Percentiles rank a stretch among this genome's conserved stretches.
These are phyloP conservation scores for Diorhabda carinulata DNA, from an alignment of 1,140 invertebrate genomes.

Conservation along the genomic window DNA sequence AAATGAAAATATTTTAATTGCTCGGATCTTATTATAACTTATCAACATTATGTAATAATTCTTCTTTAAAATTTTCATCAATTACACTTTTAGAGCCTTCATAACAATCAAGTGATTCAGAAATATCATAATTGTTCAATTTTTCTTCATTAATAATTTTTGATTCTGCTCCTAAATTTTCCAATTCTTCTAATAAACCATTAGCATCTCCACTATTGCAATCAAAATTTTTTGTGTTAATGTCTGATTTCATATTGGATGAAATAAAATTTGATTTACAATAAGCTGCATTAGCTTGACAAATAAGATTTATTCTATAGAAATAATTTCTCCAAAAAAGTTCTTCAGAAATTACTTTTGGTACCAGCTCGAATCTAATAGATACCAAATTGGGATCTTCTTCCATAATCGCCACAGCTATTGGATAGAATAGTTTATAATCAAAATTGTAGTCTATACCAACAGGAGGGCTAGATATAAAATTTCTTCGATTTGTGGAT, in stretches of 20 bases:
- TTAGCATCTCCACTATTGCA: no score
- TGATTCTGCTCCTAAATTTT: no score
- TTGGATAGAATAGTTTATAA: slow-evolving; percentile 83
- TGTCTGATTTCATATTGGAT: not conserved
- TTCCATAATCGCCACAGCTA: slow-evolving; percentile 89
- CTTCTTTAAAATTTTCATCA: no score
- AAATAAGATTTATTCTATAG: slow-evolving; percentile 96
- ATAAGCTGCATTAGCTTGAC: slow-evolving; percentile 87
- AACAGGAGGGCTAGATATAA: slow-evolving; percentile 90
- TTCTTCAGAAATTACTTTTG: slow-evolving; percentile 97
- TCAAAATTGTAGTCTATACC: slow-evolving; percentile 95
- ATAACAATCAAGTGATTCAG: no score
- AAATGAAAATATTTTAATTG: no score
- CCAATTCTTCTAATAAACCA: no score
- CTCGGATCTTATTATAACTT: no score
- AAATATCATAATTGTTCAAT: no score
- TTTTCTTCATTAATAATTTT: no score
- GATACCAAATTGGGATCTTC: slow-evolving; percentile 93
- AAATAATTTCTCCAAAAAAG: slow-evolving; percentile 99
- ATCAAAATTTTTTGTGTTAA: no score
- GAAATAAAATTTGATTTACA: slow-evolving; percentile 54
- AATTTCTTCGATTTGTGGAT: slow-evolving; percentile 92
- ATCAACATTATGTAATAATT: no score
- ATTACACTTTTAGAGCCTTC: no score
- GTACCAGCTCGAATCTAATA: slow-evolving; percentile 98